Base-by-base conservation (phyloP, 2,797 vertebrate species). In the Chelidonichthys spinosus region DNA sequence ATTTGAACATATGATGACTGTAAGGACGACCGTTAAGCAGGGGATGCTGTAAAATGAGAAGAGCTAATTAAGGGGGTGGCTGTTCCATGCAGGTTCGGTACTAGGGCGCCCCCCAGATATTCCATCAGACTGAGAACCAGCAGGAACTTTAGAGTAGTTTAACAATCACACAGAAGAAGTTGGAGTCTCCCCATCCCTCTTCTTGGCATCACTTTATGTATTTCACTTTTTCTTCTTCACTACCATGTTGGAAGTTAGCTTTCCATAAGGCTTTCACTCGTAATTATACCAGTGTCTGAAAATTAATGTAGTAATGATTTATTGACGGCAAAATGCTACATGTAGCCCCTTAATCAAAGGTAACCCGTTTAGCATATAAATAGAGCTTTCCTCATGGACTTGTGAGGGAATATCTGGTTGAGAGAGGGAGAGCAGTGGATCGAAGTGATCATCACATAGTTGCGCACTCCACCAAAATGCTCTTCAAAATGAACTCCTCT, bases 401-500 rank as follows among this genome's bases (percentile, higher is more conserved):
- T 77, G 66, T 56, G 65, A 76, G 62, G 17, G 55, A 88, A 76
- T 72, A 69, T 76, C 70, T 67, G 47, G 69, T 79, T 63, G 49
- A 72, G 83, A 80, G 61, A 39, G 73, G 79, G 81, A 55, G 82
- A 25, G 25, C 25, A 25, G 77, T 75, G 77, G 83, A 88, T 91
- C 14, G 42, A 90, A 90, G 69, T 72, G 83, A 91, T 92, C 87
- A 88, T 90, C 59, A 60, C 77, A 76, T 80, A 63, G 50, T 74
- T 74, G 43, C 71, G 73, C 72, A 84, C 91, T 88, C 74, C 63
- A 63, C 74, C 69, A 86, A 87, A 82, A 79, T 66, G 32, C 71
- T 85, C 75, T 70, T 82, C 87, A 87, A 81, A 92, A 93, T 91
- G 85, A 94, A 94, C 89, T 90, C 79, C 82, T 83, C 79, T 81